Evolutionary conservation across 2,113 vertebrate species (phyloP), one percentile per base, ranked within the genome.

Genomic region (Dipodomys spectabilis): DNA sequence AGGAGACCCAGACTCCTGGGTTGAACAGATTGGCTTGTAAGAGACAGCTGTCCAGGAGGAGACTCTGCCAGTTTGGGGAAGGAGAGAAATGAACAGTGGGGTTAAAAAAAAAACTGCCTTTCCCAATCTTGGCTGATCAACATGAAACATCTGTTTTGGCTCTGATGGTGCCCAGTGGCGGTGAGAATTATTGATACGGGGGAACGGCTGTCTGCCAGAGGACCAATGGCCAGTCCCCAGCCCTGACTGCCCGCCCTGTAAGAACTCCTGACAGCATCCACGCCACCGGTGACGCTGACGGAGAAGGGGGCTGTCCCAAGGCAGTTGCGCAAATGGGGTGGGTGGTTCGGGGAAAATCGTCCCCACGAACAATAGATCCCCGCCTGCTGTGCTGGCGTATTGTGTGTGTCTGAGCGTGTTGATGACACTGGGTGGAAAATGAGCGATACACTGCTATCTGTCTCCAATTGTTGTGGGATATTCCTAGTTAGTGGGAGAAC

Each of bases 61-160:
- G 95, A 91, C 93, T 86, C 85, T 98, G 97, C 96, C 97, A 96
- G 95, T 96, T 88, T 93, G 27, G 69, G 96, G 90, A 77, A 88
- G 97, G 96, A 86, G 97, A 97, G 93, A 96, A 98, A 95, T 95
- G 86, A 95, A 97, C 97, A 94, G 77, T 95, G 88, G 94, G 95
- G 15, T 53, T 6, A 39, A 49, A 12, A 12, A 12, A 96, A 91
- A 92, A 97, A 96, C 95, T 94, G 73, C 95, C 94, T 97, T 97
- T 97, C 94, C 92, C 97, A 95, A 75, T 92, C 91, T 95, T 92
- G 96, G 95, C 97, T 98, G 98, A 98, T 98, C 98, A 97, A 88
- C 96, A 77, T 67, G 96, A 97, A 98, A 98, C 98, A 98, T 98
- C 98, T 98, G 98, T 97, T 98, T 95, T 84, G 92, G 97, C 97